A percentile compares a stretch with the other conserved stretches of the same genome.
Conservation (phyloP, 2,113 vertebrate species). For the Tragelaphus scriptus region DNA sequence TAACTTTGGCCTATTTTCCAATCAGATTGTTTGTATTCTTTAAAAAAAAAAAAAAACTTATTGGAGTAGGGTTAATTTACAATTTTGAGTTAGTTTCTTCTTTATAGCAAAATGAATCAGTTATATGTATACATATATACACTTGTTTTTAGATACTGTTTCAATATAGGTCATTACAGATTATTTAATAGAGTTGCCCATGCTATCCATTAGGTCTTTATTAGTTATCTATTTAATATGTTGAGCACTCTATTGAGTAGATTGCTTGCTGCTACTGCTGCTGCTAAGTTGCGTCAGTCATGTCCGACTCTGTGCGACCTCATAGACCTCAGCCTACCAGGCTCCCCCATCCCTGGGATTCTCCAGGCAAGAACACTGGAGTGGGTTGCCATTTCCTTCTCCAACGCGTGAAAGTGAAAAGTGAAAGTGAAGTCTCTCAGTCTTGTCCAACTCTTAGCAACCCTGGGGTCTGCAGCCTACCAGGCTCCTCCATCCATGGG, state of each 20-base stretch:
- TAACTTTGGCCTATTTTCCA: not conserved
- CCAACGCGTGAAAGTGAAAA: no score
- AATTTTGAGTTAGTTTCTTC: not conserved
- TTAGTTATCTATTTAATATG: not conserved
- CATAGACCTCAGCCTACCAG: no score
- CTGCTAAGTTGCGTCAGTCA: no score
- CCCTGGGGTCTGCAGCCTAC: no score
- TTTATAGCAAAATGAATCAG: not conserved
- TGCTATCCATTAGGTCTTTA: not conserved
- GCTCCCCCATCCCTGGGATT: no score
- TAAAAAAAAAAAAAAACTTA: not conserved
- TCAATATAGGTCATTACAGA: not conserved
- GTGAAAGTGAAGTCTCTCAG: no score
- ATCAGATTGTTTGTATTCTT: not conserved
- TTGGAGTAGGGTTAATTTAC: not conserved
- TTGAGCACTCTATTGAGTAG: not conserved
- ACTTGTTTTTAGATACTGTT: not conserved
- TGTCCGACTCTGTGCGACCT: accelerated
- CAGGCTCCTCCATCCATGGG: no score
- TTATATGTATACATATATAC: not conserved
- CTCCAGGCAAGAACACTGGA: no score
- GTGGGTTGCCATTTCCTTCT: no score
- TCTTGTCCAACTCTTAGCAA: no score
- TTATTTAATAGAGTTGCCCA: not conserved
- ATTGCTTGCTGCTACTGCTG: not conserved